A percentile compares a stretch with the other conserved stretches of the same genome.
These are phyloP conservation scores for Tribolium castaneum DNA, from an alignment of 1,140 invertebrate genomes.

Conservation along the genomic window DNA sequence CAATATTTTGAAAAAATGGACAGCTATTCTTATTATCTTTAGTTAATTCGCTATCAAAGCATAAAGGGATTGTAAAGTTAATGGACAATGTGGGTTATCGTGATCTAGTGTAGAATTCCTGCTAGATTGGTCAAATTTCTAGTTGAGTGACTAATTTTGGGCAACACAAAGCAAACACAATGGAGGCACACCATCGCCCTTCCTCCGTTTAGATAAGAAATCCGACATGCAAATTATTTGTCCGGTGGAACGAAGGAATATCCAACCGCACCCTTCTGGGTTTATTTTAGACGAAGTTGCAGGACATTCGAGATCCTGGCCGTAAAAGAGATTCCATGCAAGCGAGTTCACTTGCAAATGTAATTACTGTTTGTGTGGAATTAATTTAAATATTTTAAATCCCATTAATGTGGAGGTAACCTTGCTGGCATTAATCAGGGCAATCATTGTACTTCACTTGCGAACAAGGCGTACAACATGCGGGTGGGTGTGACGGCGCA, in stretches of 20 bases:
- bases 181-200: not conserved
- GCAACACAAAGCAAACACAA: not conserved
- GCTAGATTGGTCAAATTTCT: not conserved
- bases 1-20: too few relatives aligned
- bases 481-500: conserved; percentile 15
- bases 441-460: conserved; percentile 40
- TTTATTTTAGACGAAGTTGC: conserved; percentile 6
- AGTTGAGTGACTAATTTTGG: not conserved
- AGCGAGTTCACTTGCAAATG: conserved; percentile 41
- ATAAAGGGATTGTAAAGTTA: not conserved
- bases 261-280: not conserved
- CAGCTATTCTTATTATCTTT: too few relatives aligned
- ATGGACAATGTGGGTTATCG: not conserved
- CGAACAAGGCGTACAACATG: conserved; percentile 31
- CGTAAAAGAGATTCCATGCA: conserved; percentile 32
- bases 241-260: not conserved
- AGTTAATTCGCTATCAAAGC: not conserved
- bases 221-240: not conserved
- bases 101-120: not conserved
- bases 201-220: not conserved
- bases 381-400: conserved; percentile 44
- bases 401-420: conserved; percentile 41
- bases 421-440: conserved; percentile 41
- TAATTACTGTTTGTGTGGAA: conserved; percentile 44
- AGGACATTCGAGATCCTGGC: not conserved